Evolutionary conservation across 2,888 invertebrate species (phyloP), one percentile per base, ranked within the genome.

Genomic region (Sphinx pinastri): DNA sequence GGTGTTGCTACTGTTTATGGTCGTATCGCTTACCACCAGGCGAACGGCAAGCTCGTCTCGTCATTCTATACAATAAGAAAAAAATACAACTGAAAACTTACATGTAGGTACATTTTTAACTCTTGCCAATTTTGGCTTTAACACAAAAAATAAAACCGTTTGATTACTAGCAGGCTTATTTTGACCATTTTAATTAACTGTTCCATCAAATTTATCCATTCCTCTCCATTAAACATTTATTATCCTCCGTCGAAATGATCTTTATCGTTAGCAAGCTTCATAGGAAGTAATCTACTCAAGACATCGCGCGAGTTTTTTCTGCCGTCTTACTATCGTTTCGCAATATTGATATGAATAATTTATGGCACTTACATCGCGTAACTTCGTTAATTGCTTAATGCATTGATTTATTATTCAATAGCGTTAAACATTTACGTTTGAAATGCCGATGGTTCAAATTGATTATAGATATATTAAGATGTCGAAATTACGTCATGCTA

Each of bases 401-500:
- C 49, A 49, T 47, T 63, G 63, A 63, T 63, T 63, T 47, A 63
- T 63, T 63, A 63, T 63, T 63, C 63, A 63, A 58, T 58, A 63
- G 63, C 60, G 47, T 60, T 63, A 63, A 63, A 47, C 19, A 63
- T 63, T 47, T 19, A 63, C 63, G 13, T 16, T 63, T 63, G 63
- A 49, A 63, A 63, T 49, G 47, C 19, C 63, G 19, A 19, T 49
- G 16, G 47, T 19, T 49, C 19, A 47, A 47, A 63, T 63, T 63
- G 60, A 63, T 63, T 63, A 63, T 16, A 0, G 12, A 3, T 16
- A 47, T 47, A 13, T 47, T 47, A 63, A 11, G 45, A 38, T 38
- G 38, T 60, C n/a, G n/a, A 60, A 63, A 16, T 63, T 63, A 47
- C 60, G 16, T 47, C n/a, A 63, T 47, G 19, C 10, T 16, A 11